phyloP scores from a whole-genome alignment of 1,140 invertebrate species.

The Himalopsyche phryganea region DNA sequence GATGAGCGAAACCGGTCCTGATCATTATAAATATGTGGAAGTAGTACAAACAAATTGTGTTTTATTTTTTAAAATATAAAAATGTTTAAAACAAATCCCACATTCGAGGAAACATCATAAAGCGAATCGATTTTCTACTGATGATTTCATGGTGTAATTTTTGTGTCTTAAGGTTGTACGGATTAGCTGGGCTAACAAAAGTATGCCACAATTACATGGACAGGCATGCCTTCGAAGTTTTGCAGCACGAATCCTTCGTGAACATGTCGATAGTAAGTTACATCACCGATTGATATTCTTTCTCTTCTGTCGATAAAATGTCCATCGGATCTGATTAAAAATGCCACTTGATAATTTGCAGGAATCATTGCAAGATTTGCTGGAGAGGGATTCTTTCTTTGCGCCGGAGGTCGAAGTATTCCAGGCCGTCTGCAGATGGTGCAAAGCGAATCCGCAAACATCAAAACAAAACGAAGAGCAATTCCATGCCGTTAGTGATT shows the following conservation, averaged over 20 bases:
- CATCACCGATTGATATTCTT: no score
- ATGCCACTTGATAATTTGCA: conserved; percentile 43
- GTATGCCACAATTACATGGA: conserved; percentile 83
- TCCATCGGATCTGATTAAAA: no score
- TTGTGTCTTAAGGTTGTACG: conserved; percentile 51
- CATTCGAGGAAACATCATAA: no score
- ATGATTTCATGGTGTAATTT: no score
- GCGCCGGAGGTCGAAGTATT: conserved; percentile 95
- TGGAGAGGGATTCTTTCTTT: conserved; percentile 92
- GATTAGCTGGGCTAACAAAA: conserved; percentile 57
- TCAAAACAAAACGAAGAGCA: conserved; percentile 44
- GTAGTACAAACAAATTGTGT: no score
- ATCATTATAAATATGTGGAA: no score
- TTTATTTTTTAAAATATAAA: no score
- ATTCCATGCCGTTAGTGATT: conserved; percentile 41
- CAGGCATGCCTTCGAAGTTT: conserved; percentile 77
- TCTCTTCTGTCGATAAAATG: no score
- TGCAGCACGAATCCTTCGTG: conserved; percentile 80
- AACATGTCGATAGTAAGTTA: conserved; percentile 76
- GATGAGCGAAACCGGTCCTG: no score
- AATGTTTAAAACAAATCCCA: no score
- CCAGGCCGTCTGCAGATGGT: conserved; percentile 82
- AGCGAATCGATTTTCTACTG: no score
- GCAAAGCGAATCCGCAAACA: conserved; percentile 64
- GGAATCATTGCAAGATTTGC: conserved; percentile 75